Base-by-base conservation (phyloP, 92 coral and sea anemone species). In the Chrysogorgia sp. region DNA sequence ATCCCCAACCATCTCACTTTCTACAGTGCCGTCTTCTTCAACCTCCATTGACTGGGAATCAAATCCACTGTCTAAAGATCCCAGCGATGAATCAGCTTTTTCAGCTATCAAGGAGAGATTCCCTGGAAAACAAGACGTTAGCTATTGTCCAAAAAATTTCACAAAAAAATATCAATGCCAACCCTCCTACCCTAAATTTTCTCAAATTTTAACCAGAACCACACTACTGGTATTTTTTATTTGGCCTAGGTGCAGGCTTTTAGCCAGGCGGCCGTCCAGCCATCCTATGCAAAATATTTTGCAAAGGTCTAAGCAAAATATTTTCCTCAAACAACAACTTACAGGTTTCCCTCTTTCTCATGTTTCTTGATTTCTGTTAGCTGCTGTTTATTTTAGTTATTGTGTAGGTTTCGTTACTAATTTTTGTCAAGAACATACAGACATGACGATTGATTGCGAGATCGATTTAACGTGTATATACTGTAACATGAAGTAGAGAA, bases 11-110 rank as follows among this genome's bases (percentile, higher is more conserved):
- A 58, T 91, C 91, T 43, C 83, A 21, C 23, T 88, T 88, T 76
- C 90, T 63, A 34, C 88, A 91, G 66, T 88, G 79, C 23, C 92
- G 81, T 52, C 85, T 22, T 45, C 76, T n/a, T 72, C 79, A 72
- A 72, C 79, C 5, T 72, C 79, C 79, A 72, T 72, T 20, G 79
- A 53, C 52, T 72, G 79, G 6, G 79, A 72, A 7, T 53, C 79
- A 53, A 72, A 72, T 10, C 79, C 79, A 53, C 79, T 72, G 53
- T 72, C 79, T 17, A 72, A 59, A 1, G 79, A 72, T 20, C 64
- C 79, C 32, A 72, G 10, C 22, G 63, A 53, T 19, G 41, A 21
- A 6, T 72, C 79, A 26, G 79, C 34, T 72, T 72, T 72, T 40
- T 72, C 79, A 17, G 34, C 20, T n/a, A 72, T 72, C 25, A 72